Conservation (phyloP, 2,113 vertebrate genomes). For the Ophthalmolycus amberensis region DNA sequence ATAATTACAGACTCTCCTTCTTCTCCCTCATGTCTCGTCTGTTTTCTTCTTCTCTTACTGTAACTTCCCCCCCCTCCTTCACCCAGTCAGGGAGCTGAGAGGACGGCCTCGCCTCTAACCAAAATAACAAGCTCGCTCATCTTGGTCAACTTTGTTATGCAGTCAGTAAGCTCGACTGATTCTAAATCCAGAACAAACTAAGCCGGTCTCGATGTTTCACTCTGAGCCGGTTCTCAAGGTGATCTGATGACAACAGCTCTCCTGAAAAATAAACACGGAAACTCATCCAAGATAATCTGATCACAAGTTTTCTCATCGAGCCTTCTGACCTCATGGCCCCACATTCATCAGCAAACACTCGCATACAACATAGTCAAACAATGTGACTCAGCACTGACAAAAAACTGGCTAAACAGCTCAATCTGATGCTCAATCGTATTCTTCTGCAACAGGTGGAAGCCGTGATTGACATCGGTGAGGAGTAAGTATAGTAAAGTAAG, state of each 20-base stretch:
- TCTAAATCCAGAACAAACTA: background rate
- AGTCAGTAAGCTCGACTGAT: background rate
- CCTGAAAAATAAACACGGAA: background rate
- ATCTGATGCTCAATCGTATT: too few relatives aligned
- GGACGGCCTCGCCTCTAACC: constrained; percentile 4
- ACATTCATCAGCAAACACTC: too few relatives aligned
- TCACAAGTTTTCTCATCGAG: background rate
- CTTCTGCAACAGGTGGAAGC: too few relatives aligned
- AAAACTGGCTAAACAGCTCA: too few relatives aligned
- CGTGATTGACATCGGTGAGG: too few relatives aligned
- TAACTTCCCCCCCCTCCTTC: constrained; percentile 7
- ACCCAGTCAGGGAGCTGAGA: background rate
- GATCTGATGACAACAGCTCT: background rate
- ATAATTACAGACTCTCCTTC: constrained; percentile 53
- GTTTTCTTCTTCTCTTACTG: constrained; percentile 4
- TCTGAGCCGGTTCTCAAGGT: background rate
- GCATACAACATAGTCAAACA: too few relatives aligned
- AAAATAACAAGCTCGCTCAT: constrained; percentile 22
- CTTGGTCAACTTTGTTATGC: background rate
- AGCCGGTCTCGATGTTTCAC: background rate
- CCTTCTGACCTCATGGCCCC: too few relatives aligned
- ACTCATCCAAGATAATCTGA: background rate
- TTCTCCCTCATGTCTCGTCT: background rate
- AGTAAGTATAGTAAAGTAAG: too few relatives aligned
- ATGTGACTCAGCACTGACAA: too few relatives aligned